Percentiles rank a stretch among this genome's conserved stretches.
These are phyloP conservation scores for Orycteropus afer DNA, from an alignment of 2,113 vertebrate genomes.

Conservation along the genomic window DNA sequence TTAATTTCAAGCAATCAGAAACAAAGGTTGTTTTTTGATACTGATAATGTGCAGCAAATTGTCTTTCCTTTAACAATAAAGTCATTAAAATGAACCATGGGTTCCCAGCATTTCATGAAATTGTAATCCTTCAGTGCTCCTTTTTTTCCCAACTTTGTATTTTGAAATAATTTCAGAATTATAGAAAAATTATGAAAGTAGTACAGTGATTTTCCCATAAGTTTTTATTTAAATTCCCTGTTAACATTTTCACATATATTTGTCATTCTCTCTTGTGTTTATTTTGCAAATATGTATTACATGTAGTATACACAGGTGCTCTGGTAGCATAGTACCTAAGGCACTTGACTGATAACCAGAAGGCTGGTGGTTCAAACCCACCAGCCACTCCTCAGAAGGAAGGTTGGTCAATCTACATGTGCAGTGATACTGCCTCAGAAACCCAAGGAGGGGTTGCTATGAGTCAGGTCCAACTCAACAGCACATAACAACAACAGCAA, in stretches of 20 bases:
- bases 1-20: conserved; percentile 54
- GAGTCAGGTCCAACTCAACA: no score
- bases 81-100: not conserved
- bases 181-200: not conserved
- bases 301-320: no score
- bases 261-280: not conserved
- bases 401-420: no score
- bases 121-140: not conserved
- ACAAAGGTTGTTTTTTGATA: not conserved
- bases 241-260: not conserved
- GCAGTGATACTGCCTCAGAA: no score
- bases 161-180: conserved; percentile 11
- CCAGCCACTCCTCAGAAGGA: no score
- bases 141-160: not conserved
- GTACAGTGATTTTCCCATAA: not conserved
- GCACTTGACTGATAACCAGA: no score
- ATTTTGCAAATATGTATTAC: not conserved
- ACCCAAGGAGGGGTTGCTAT: no score
- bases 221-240: not conserved
- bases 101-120: not conserved
- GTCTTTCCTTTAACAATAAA: not conserved
- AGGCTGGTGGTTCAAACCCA: no score
- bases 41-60: conserved; percentile 41
- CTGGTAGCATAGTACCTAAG: no score
- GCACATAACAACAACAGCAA: no score